phyloP scores from a whole-genome alignment of 2,113 vertebrate species.

The Tragelaphus imberbis region DNA sequence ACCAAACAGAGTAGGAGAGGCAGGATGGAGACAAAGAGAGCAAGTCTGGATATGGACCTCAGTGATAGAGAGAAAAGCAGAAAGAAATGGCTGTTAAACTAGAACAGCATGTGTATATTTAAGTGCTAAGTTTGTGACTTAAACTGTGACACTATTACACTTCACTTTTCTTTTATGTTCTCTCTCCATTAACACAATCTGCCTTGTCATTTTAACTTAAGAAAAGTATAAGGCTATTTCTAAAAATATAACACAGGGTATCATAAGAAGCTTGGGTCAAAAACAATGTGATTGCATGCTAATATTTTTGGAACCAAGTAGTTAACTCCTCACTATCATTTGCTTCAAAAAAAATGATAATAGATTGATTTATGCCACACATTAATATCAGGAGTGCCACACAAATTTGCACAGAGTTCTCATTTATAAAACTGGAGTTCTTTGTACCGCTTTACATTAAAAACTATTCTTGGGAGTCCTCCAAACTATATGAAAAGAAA shows the following conservation, averaged over 20 bases:
- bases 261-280: slow-evolving; percentile 24
- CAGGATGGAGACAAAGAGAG: neutral
- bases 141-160: neutral
- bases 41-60: too few relatives aligned
- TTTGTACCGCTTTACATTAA: neutral
- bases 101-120: neutral
- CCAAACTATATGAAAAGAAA: neutral
- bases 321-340: slow-evolving; percentile 14
- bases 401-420: neutral
- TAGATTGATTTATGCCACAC: neutral
- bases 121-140: slow-evolving; percentile 32
- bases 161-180: neutral
- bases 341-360: neutral
- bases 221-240: slow-evolving; percentile 45
- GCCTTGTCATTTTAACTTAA: slow-evolving; percentile 49
- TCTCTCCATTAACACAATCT: slow-evolving; percentile 48
- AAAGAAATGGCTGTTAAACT: neutral
- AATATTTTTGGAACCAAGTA: slow-evolving; percentile 14
- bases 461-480: neutral
- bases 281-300: slow-evolving; percentile 30
- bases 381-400: neutral
- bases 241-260: slow-evolving; percentile 51
- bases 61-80: neutral
- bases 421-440: neutral
- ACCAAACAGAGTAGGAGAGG: too few relatives aligned